Percentiles rank a stretch among this genome's conserved stretches.
phyloP scores from a whole-genome alignment of 2,797 vertebrate species.

The Esox lucius region DNA sequence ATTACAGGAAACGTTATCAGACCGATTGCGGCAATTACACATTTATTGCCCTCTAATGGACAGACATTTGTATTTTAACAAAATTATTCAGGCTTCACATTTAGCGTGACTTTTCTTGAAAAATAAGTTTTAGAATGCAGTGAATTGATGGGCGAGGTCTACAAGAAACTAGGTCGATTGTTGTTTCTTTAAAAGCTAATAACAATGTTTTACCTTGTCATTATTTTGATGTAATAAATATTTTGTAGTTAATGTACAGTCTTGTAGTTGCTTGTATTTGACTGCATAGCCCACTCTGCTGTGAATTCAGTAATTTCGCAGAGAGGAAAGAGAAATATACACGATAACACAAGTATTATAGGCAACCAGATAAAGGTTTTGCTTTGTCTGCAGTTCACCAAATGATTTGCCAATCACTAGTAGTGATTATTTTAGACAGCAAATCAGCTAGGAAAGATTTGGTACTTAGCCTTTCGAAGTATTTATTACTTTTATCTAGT shows the following conservation, averaged over 20 bases:
- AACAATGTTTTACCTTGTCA: not conserved
- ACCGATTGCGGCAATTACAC: not conserved
- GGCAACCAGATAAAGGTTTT: not conserved
- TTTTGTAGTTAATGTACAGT: not conserved
- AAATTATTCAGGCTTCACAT: not conserved
- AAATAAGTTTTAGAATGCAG: conserved; percentile 4
- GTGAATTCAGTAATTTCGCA: not conserved
- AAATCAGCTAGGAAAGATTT: not conserved
- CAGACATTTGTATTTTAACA: not conserved
- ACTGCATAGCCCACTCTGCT: not conserved
- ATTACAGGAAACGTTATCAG: conserved; percentile 16
- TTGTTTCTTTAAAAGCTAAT: not conserved
- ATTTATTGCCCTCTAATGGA: conserved; percentile 3
- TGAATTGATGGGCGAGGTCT: not conserved
- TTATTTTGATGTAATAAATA: not conserved
- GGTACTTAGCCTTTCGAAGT: not conserved
- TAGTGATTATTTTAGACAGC: not conserved
- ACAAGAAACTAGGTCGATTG: not conserved
- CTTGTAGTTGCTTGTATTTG: not conserved
- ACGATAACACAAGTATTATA: not conserved
- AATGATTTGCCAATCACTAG: not conserved
- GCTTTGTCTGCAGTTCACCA: not conserved
- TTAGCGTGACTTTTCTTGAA: not conserved
- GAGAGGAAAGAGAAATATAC: not conserved
- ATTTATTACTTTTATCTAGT: not conserved